A percentile compares a stretch with the other conserved stretches of the same genome.
These are phyloP conservation scores for Rhodeus uyekii DNA, from an alignment of 2,797 vertebrate genomes.

Conservation along the genomic window DNA sequence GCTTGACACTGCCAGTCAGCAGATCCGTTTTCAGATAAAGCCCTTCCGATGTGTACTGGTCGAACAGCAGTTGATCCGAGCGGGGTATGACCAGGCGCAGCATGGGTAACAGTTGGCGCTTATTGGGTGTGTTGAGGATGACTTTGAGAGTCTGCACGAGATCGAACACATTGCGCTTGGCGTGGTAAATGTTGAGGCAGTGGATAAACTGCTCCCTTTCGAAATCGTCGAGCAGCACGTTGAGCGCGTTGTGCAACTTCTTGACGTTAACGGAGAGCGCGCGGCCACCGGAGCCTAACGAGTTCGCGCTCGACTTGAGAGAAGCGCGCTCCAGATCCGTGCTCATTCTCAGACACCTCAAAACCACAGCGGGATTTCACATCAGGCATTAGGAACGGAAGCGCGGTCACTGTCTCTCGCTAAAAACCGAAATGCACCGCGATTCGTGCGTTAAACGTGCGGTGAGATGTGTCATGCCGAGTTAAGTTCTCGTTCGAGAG, in stretches of 20 bases:
- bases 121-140: conserved; percentile 83
- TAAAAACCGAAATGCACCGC: conserved; percentile 50
- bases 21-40: conserved; percentile 81
- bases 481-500: neutral
- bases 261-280: conserved; percentile 89
- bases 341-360: conserved; percentile 77
- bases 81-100: conserved; percentile 91
- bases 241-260: conserved; percentile 88
- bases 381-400: conserved; percentile 32
- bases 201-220: conserved; percentile 92
- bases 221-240: conserved; percentile 83
- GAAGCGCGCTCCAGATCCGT: conserved; percentile 80
- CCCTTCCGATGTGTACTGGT: conserved; percentile 94
- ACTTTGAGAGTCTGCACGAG: conserved; percentile 90
- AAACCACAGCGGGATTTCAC: conserved; percentile 41
- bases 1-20: conserved; percentile 55
- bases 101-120: conserved; percentile 90
- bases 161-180: conserved; percentile 93
- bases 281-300: conserved; percentile 71
- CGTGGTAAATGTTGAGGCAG: conserved; percentile 92
- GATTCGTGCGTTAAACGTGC: conserved; percentile 1
- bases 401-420: neutral
- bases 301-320: conserved; percentile 68
- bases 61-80: conserved; percentile 94
- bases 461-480: conserved; percentile 11